Conservation (phyloP, 2,113 vertebrate species). For the Alces alces region DNA sequence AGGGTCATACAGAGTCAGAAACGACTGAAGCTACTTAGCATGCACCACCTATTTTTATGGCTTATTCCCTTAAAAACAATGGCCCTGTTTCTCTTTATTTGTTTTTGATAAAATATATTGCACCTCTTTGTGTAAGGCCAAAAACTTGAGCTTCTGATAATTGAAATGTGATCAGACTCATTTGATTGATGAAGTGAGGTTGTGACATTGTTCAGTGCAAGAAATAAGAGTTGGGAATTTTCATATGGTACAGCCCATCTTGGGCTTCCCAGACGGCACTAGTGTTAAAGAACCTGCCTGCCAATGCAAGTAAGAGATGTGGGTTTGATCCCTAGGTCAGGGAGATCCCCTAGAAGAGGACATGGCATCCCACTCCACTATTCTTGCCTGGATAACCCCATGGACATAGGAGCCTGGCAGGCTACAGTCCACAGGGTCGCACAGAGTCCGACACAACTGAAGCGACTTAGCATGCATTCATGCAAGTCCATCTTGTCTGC, state of each 20-base stretch:
- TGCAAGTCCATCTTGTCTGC: neutral
- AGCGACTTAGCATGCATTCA: neutral
- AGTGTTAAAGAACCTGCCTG: neutral
- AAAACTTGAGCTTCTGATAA: neutral
- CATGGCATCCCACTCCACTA: neutral
- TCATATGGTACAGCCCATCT: neutral
- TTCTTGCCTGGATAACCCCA: neutral
- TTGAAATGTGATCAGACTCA: neutral
- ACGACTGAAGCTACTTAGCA: neutral
- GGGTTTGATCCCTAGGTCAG: neutral
- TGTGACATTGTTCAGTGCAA: neutral
- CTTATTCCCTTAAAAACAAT: neutral
- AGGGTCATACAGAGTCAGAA: neutral
- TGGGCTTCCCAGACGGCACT: neutral
- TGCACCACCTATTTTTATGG: neutral
- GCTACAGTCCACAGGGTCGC: neutral
- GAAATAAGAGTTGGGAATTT: neutral
- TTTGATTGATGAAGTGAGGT: neutral
- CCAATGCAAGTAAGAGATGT: neutral
- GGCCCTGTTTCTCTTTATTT: neutral
- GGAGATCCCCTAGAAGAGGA: neutral
- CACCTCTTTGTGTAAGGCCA: neutral
- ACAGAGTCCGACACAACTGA: neutral
- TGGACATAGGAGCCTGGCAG: neutral
- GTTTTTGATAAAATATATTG: neutral